Evolutionary conservation across 2,113 vertebrate genomes (phyloP).

Genomic region (Aspiorhynchus laticeps): DNA sequence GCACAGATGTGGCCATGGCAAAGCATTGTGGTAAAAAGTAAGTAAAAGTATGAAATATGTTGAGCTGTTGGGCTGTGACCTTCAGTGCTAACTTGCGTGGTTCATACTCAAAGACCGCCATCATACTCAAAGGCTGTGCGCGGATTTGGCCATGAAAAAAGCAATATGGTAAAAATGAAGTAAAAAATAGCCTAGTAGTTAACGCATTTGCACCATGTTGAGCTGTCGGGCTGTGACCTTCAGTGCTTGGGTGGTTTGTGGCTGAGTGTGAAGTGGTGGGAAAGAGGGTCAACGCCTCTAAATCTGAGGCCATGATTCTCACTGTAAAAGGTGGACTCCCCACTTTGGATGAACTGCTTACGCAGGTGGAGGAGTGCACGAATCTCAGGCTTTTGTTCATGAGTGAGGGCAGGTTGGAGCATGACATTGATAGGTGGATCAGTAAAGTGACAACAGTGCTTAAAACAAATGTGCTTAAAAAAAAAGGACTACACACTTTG

Average conservation of each 20-base stretch:
- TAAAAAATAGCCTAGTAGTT: too few species aligned
- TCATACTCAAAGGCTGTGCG: too few species aligned
- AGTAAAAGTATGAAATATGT: background rate
- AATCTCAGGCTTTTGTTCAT: too few species aligned
- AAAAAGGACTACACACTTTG: background rate
- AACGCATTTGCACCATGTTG: too few species aligned
- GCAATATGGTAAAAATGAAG: too few species aligned
- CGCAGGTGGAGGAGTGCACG: background rate
- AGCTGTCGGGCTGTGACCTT: too few species aligned
- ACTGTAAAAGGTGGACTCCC: background rate
- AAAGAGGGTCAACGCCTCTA: background rate
- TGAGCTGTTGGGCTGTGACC: background rate
- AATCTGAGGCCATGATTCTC: background rate
- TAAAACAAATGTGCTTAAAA: background rate
- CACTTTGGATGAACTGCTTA: background rate
- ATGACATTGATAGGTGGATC: background rate
- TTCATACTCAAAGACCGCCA: too few species aligned
- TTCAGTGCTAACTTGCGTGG: too few species aligned
- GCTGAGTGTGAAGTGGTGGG: background rate
- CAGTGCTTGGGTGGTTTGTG: background rate
- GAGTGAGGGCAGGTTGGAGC: background rate
- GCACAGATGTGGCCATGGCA: background rate
- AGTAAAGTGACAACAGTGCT: background rate
- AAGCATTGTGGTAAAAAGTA: background rate
- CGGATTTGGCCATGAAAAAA: too few species aligned